These are phyloP conservation scores for Diarsia rubi DNA, from an alignment of 2,888 invertebrate genomes.

Conservation along the genomic window DNA sequence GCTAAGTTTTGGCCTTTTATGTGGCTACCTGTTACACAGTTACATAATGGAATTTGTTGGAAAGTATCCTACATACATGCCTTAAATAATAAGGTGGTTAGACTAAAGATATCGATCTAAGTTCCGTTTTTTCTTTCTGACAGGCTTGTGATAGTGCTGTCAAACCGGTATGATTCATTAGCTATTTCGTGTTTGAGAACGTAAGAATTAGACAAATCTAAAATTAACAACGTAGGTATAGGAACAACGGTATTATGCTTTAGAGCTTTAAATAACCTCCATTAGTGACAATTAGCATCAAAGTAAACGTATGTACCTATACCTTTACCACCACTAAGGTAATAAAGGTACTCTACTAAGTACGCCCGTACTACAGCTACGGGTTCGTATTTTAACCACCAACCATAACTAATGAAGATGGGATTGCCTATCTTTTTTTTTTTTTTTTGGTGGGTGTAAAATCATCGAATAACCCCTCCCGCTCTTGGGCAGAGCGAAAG, in stretches of 20 bases:
- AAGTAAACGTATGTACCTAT: neutral
- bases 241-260: neutral
- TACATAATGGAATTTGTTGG: slow-evolving; percentile 30
- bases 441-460: too few relatives aligned
- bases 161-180: slow-evolving; percentile 28
- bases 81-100: slow-evolving; percentile 24
- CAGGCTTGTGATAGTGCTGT: neutral
- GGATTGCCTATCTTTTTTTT: too few relatives aligned
- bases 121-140: neutral
- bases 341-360: too few relatives aligned
- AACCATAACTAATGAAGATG: too few relatives aligned
- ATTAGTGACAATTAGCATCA: neutral
- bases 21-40: slow-evolving; percentile 38
- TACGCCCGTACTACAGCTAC: too few relatives aligned
- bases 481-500: too few relatives aligned
- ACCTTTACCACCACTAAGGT: neutral
- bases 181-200: neutral
- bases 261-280: neutral
- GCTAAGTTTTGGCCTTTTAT: slow-evolving; percentile 22
- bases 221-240: neutral
- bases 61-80: slow-evolving; percentile 9
- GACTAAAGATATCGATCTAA: slow-evolving; percentile 15
- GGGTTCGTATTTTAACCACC: neutral
- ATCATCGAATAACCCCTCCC: too few relatives aligned
- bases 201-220: slow-evolving; percentile 1